A percentile compares a stretch with the other conserved stretches of the same genome.
Conservation (phyloP, 2,888 invertebrate species). For the Adineta ricciae region DNA sequence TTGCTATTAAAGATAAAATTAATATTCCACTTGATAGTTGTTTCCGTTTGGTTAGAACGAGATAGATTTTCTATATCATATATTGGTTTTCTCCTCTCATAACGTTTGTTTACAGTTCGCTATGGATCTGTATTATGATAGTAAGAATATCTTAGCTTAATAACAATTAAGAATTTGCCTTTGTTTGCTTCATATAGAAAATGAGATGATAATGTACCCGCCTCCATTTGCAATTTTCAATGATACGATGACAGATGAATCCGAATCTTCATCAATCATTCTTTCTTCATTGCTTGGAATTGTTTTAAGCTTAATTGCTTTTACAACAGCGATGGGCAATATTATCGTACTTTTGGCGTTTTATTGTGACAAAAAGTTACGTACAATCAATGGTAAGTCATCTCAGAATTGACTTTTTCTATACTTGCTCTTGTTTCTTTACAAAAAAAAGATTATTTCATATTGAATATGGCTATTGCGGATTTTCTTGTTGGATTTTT, state of each 20-base stretch:
- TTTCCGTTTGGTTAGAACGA: too few species aligned
- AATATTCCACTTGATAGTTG: too few species aligned
- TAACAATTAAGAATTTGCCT: too few species aligned
- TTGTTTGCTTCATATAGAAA: neutral
- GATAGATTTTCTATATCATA: too few species aligned
- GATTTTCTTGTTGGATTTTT: slow-evolving; percentile 38
- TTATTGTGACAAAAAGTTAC: slow-evolving; percentile 35
- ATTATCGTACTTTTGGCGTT: slow-evolving; percentile 37
- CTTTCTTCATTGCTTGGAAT: neutral
- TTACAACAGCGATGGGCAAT: slow-evolving; percentile 36
- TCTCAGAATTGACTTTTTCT: neutral
- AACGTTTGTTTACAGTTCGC: too few species aligned
- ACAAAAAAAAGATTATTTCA: slow-evolving; percentile 36
- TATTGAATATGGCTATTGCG: slow-evolving; percentile 38
- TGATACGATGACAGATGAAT: neutral
- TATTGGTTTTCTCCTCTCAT: too few species aligned
- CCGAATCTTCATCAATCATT: neutral
- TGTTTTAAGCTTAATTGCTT: slow-evolving; percentile 26
- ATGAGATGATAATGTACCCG: neutral
- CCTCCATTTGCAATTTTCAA: neutral
- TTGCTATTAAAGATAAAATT: too few species aligned
- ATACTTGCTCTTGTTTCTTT: neutral
- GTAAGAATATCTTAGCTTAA: too few species aligned
- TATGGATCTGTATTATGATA: too few species aligned
- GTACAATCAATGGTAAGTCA: slow-evolving; percentile 35